Base-by-base conservation (phyloP, 2,888 invertebrate genomes). In the Dicyrtoma fusca region DNA sequence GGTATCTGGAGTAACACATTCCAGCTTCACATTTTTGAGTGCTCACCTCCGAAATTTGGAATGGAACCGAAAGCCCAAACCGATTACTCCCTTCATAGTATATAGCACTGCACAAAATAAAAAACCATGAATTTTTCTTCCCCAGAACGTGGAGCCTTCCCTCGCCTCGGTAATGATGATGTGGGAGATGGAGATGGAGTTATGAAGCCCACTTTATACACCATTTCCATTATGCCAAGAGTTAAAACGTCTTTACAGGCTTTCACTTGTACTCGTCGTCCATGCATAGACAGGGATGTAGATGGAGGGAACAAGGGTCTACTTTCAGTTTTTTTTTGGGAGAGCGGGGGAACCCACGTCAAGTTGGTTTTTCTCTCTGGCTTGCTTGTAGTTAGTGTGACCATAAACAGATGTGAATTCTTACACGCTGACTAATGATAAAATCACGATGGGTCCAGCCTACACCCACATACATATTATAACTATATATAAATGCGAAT, bases 401-500 rank as follows among this genome's bases (percentile, higher is more conserved):
- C 64, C 45, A 64, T 64, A 49, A 64, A 49, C 64, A 64, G 64
- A 64, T 64, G 49, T 45, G 45, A 63, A 63, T 63, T 63, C 45
- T 63, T 63, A 44, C 62, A 63, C 62, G 62, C 21, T 23, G 8
- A 34, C 26, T 42, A 61, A 42, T 61, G 34, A 61, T 61, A 61
- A 61, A 61, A 61, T 34, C 61, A 42, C 61, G 26, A 61, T 17
- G 49, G 21, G 19, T 45, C 49, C n/a, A 26, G 45, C 8, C 34
- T 34, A 34, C 34, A 34, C 34, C 3, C 34, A 34, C 34, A n/a
- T n/a, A n/a, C n/a, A n/a, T n/a, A n/a, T n/a, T n/a, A n/a, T n/a
- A n/a, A n/a, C n/a, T n/a, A n/a, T n/a, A n/a, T n/a, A n/a, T n/a
- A n/a, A n/a, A n/a, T n/a, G n/a, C n/a, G n/a, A n/a, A n/a, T n/a